Conservation (phyloP, 2,888 invertebrate species). For the Drosophila picticornis region DNA sequence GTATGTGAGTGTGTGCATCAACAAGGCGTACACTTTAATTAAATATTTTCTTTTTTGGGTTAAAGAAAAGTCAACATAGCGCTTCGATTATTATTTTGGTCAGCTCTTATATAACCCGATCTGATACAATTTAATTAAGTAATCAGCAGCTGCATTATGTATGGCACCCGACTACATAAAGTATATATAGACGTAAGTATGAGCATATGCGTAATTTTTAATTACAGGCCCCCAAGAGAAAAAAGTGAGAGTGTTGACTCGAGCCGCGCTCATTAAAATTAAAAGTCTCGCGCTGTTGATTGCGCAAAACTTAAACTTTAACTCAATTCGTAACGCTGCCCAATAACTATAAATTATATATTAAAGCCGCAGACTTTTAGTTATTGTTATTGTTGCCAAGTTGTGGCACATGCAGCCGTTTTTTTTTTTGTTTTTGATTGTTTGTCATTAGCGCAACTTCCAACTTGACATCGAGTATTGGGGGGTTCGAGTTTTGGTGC, state of each 20-base stretch:
- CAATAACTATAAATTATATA: constrained; percentile 59
- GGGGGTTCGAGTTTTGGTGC: constrained; percentile 15
- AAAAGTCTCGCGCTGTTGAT: constrained; percentile 57
- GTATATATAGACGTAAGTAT: constrained; percentile 19
- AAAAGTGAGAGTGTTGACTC: constrained; percentile 60
- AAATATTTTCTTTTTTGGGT: constrained; percentile 73
- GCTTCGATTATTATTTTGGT: constrained; percentile 21
- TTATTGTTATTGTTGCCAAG: constrained; percentile 34
- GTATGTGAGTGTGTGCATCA: constrained; percentile 18
- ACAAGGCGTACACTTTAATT: constrained; percentile 77
- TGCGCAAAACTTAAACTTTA: constrained; percentile 49
- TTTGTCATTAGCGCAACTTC: constrained; percentile 54
- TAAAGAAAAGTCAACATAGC: constrained; percentile 51
- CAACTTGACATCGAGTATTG: constrained; percentile 19
- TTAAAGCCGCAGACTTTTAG: constrained; percentile 33
- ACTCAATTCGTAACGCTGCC: constrained; percentile 65
- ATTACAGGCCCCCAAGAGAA: constrained; percentile 45
- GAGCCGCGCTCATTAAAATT: constrained; percentile 45
- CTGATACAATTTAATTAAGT: constrained; percentile 63
- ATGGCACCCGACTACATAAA: constrained; percentile 7
- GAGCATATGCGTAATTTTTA: constrained; percentile 40
- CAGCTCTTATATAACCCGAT: constrained; percentile 50
- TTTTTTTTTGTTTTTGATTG: constrained; percentile 1
- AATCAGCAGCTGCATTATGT: constrained; percentile 52
- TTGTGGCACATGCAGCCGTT: constrained; percentile 20